Base-by-base conservation (phyloP, 2,797 vertebrate species). In the Enteromius thamalakanensis region DNA sequence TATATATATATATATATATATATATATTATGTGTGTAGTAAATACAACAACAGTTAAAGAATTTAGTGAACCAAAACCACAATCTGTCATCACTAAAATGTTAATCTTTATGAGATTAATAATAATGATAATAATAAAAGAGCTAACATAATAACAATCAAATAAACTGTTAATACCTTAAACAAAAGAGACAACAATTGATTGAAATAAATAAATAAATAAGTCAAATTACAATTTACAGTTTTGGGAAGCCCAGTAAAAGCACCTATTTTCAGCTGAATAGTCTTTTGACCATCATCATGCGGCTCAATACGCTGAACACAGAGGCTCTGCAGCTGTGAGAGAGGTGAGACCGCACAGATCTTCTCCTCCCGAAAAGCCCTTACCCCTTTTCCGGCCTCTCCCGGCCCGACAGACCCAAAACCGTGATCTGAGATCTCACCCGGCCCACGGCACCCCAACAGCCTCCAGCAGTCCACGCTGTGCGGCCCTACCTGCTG, bases 381-480 rank as follows among this genome's bases (percentile, higher is more conserved):
- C 32, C 32, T 79, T 68, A 68, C 83, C 70, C 80, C 71, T 58
- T 55, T 21, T n/a, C 40, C 78, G 80, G 72, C 26, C 79, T 82
- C 80, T 29, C 47, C 72, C 42, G 23, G 15, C 58, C 53, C 53
- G 34, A 40, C 70, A 69, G 69, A 81, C 86, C 86, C 79, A 83
- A 74, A 76, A 76, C 74, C 80, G 80, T 71, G 84, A 87, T 86
- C 78, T 32, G 34, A 75, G 81, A 47, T 64, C 80, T 83, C 65
- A 53, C 60, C 40, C 34, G 53, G 42, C 69, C 74, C 79, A 68
- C 68, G 77, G 75, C 84, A 75, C 26, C 77, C 77, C 80, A 84
- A 84, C 84, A 92, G 91, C 93, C 91, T 91, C 88, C 89, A 89
- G 89, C 90, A 89, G 89, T 90, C 88, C 93, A 92, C 92, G 90